Evolutionary conservation across 1,140 invertebrate genomes (phyloP).

Genomic region (Cydia pomonella): DNA sequence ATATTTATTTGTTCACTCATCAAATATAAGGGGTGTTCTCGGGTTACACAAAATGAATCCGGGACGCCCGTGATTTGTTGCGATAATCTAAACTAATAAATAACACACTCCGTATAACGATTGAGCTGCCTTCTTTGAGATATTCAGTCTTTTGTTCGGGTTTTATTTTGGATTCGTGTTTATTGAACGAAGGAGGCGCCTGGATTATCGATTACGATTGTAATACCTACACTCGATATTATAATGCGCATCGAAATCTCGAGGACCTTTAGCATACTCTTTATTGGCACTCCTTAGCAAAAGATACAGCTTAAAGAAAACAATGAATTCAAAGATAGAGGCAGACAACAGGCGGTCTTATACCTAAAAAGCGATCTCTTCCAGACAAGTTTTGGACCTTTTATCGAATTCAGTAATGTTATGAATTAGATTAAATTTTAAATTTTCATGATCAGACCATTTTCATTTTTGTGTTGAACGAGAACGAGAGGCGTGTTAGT

Average conservation of each 20-base stretch:
- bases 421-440: no score
- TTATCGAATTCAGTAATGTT: no score
- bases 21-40: slow-evolving; percentile 76
- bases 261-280: not conserved
- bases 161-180: slow-evolving; percentile 37
- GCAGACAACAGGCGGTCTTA: no score
- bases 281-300: no score
- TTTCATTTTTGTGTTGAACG: no score
- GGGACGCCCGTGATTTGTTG: slow-evolving; percentile 74
- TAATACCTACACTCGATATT: not conserved
- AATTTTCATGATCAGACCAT: no score
- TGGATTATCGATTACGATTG: slow-evolving; percentile 12
- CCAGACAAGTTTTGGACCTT: no score
- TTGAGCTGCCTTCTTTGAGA: slow-evolving; percentile 72
- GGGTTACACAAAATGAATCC: slow-evolving; percentile 75
- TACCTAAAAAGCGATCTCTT: no score
- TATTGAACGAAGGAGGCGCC: slow-evolving; percentile 24
- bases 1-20: slow-evolving; percentile 80
- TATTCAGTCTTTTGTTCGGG: slow-evolving; percentile 43
- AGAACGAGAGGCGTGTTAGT: no score
- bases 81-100: slow-evolving; percentile 77
- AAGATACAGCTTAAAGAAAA: no score
- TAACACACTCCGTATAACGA: slow-evolving; percentile 68
- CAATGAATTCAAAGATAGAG: no score
- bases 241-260: not conserved